Evolutionary conservation across 2,797 vertebrate species (phyloP), one percentile per base, ranked within the genome.

Genomic region (Neoniphon sammara): DNA sequence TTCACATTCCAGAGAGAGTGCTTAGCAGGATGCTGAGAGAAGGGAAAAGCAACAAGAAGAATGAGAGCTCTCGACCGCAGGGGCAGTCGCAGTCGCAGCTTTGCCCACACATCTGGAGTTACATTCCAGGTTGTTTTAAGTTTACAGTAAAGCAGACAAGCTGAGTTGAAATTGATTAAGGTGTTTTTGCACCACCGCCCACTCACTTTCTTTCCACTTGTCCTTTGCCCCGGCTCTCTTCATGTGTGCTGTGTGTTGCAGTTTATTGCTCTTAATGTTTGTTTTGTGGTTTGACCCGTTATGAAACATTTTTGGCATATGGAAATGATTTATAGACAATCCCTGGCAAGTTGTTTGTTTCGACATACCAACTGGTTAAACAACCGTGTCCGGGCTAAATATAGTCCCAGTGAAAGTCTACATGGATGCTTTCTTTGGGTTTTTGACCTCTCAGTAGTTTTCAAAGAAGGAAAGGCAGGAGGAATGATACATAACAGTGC

Each of bases 81-180:
- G 77, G 63, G 68, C 78, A 73, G 66, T 44, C 46, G 8, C 71
- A 65, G 76, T 77, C 30, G 14, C 77, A 70, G 73, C 73, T 58
- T 75, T 82, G 82, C 78, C 82, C 79, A 69, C 89, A 91, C 89
- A 91, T 90, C 89, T 91, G 85, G 81, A 85, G 73, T 78, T 46
- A 27, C 82, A 85, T 83, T 86, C 88, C 83, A 86, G 82, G 61
- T 88, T 78, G 81, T 27, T 87, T 78, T 61, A 69, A 83, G 80
- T 91, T 87, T 88, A 83, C 77, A 83, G 80, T 47, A 53, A 39
- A 83, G 75, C 69, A 34, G 75, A 78, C 67, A 49, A 84, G 78
- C 71, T 14, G 5, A 66, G 68, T 80, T 79, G 17, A 66, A 63
- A 59, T 56, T 71, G 66, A 77, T 85, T 25, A 76, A 77, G 80